Base-by-base conservation (phyloP, 2,113 vertebrate genomes). In the Cettia cetti region DNA sequence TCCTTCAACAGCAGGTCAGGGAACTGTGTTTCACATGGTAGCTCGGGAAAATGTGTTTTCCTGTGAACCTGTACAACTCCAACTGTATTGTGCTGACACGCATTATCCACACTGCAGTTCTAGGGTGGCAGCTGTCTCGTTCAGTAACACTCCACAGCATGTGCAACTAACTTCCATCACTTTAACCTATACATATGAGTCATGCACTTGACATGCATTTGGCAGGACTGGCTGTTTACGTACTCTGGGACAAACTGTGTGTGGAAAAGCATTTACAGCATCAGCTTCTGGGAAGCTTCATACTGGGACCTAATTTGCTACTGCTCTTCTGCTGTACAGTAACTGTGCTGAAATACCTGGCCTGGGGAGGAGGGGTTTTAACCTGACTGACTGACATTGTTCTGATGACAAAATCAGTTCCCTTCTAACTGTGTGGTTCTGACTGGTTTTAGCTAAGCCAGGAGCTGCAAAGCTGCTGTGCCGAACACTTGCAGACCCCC, bases 311-410 rank as follows among this genome's bases (percentile, higher is more conserved):
- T 45, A 5, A 53, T 14, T 28, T 37, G 28, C 37, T 44, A 5
- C 7, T 44, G 20, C 5, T 26, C 2, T 45, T 39, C 11, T 30
- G 23, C 9, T 63, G 17, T 45, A 68, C 42, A 4, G 35, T 68
- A 63, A 26, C 19, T 20, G 22, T 11, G 12, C 4, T 15, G 35
- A 66, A 74, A 54, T 4, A 45, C 10, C 19, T 45, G 35, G 35
- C 26, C 13, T 3, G 22, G 47, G 28, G 42, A 61, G 44, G 65
- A 39, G 6, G 19, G 3, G 13, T 57, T 69, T 45, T 39, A 80
- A 39, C 39, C 8, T 0, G 0, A 49, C 4, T 14, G 44, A 81
- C 3, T 17, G 33, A 31, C 5, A 1, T 3, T 3, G 18, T 54
- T 59, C 80, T 26, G 24, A 40, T 20, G 31, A 75, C 39, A 37